A percentile compares a stretch with the other conserved stretches of the same genome.
These are phyloP conservation scores for Drosophila mimica DNA, from an alignment of 2,888 invertebrate genomes.

Conservation along the genomic window DNA sequence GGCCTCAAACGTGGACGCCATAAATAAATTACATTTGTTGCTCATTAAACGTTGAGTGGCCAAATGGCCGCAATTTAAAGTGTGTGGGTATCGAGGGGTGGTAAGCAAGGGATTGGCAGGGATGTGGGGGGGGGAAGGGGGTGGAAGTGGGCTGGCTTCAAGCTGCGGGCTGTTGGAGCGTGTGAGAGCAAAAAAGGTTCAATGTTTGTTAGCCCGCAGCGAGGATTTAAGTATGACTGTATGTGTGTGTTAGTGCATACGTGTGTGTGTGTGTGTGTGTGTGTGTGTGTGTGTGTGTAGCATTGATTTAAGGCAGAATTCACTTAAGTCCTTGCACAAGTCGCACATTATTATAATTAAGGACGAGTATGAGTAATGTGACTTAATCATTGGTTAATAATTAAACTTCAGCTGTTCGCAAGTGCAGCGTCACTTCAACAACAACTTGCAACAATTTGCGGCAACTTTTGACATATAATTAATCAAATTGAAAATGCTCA, in stretches of 20 bases:
- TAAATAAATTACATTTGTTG: slow-evolving; percentile 79
- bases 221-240: slow-evolving; percentile 18
- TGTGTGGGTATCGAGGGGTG: slow-evolving; percentile 14
- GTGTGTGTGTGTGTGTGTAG: slow-evolving; percentile 24
- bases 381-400: slow-evolving; percentile 58
- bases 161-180: background rate
- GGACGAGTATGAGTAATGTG: slow-evolving; percentile 45
- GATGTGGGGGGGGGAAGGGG: background rate
- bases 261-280: slow-evolving; percentile 2
- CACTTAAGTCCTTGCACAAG: slow-evolving; percentile 31
- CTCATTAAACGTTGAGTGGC: slow-evolving; percentile 77
- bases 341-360: slow-evolving; percentile 29
- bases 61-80: slow-evolving; percentile 63
- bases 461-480: slow-evolving; percentile 4
- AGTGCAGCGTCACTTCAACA: slow-evolving; percentile 12
- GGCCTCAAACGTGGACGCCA: slow-evolving; percentile 60
- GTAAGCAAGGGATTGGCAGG: no score
- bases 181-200: slow-evolving; percentile 12
- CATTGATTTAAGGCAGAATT: slow-evolving; percentile 63
- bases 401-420: slow-evolving; percentile 41
- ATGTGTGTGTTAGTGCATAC: slow-evolving; percentile 7
- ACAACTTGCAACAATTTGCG: slow-evolving; percentile 24
- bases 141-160: background rate
- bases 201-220: slow-evolving; percentile 39
- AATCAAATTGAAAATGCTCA: background rate